These are phyloP conservation scores for Onychorhynchus coronatus DNA, from an alignment of 2,113 vertebrate genomes.

Conservation along the genomic window DNA sequence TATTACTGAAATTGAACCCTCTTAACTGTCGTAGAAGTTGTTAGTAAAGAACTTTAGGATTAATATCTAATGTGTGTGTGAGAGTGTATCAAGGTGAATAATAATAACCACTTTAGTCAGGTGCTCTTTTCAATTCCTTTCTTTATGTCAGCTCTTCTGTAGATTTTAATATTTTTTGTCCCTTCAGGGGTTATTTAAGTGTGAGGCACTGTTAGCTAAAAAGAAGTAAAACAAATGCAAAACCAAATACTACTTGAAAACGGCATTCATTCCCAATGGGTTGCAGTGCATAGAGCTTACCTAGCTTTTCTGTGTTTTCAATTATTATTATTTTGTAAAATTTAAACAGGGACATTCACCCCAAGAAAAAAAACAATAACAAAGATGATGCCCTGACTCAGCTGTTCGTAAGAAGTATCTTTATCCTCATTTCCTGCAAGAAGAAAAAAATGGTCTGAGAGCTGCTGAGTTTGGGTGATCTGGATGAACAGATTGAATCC, in stretches of 20 bases:
- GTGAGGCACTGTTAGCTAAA: not conserved
- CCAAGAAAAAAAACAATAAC: not conserved
- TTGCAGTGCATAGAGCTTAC: not conserved
- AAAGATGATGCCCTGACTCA: not conserved
- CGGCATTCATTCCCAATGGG: not conserved
- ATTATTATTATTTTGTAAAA: conserved; percentile 40
- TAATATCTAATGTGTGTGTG: not conserved
- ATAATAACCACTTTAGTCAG: conserved; percentile 29
- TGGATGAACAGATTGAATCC: not conserved
- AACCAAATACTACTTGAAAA: conserved; percentile 58
- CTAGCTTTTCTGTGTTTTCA: not conserved
- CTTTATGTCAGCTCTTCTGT: conserved; percentile 31
- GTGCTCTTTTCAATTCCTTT: conserved; percentile 31
- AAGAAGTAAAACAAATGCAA: conserved; percentile 42
- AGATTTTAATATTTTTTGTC: conserved; percentile 32
- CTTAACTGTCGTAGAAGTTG: not conserved
- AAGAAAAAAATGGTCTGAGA: not conserved
- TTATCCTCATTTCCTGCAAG: not conserved
- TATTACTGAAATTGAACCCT: not conserved
- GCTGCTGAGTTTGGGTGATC: not conserved
- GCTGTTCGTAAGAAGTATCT: not conserved
- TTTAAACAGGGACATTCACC: not conserved
- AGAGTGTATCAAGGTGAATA: conserved; percentile 10
- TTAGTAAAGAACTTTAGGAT: not conserved
- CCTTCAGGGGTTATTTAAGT: conserved; percentile 50